Base-by-base conservation (phyloP, 1,140 invertebrate species). In the Lerema accius region DNA sequence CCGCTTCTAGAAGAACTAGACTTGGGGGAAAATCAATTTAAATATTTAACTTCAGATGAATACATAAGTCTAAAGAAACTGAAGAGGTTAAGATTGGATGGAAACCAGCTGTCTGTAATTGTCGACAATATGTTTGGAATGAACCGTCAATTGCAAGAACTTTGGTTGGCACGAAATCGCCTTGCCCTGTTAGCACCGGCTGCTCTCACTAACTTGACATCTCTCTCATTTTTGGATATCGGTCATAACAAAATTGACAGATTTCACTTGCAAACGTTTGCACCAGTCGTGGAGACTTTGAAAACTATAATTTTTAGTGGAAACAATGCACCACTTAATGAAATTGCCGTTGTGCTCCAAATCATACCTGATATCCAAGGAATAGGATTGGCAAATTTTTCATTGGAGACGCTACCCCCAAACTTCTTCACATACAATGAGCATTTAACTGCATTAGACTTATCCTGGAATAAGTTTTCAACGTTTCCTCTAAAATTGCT, bases 21-120 rank as follows among this genome's bases (percentile, higher is more conserved):
- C 86, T 91, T 97, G 69, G 94, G 95, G 37, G 91, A 95, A 75
- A 97, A 97, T 84, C 88, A 93, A 66, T 95, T 97, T 70, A 95
- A 95, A 84, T 95, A 95, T 85, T 84, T 97, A 43, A 93, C 93
- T 65, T 89, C 94, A 13, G 95, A 96, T 73, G 94, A 95, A 75
- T 95, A 96, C 73, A 92, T 92, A 60, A 94, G 94, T 76, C 89
- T 96, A 58, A 93, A 93, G 72, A 93, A 92, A 63, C 86, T 97
- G 35, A 93, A 93, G 71, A 93, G 92, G 69, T 90, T 97, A 43
- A 91, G 92, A 71, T 88, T 96, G 65, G 95, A 96, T 73, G 95
- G 95, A 19, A 97, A 96, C 89, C 93, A 95, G 76, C 84, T 96
- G 46, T 94, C 95, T 1, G 94, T 95, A 3, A 91, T 96, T 28